phyloP scores from a whole-genome alignment of 2,113 vertebrate species.

The Struthio camelus region DNA sequence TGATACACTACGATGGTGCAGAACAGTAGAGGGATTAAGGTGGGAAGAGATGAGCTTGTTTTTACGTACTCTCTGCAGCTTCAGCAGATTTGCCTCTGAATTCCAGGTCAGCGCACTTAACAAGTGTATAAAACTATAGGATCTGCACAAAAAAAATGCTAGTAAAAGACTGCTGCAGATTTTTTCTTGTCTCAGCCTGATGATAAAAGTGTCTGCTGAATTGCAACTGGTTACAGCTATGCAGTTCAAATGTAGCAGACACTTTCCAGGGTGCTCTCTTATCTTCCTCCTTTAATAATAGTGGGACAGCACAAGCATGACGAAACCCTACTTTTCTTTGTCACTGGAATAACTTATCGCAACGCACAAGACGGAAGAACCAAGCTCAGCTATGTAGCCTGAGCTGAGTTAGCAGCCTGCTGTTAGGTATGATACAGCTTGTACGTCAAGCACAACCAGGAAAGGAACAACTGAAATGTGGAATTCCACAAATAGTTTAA shows the following conservation, averaged over 20 bases:
- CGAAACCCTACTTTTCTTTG: not conserved
- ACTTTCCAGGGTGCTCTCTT: not conserved
- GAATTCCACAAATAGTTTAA: conserved; percentile 28
- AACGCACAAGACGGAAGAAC: not conserved
- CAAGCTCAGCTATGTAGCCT: not conserved
- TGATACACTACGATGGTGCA: not conserved
- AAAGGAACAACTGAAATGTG: not conserved
- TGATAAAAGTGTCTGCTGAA: not conserved
- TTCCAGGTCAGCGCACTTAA: not conserved
- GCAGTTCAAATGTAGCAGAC: not conserved
- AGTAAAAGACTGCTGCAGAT: not conserved
- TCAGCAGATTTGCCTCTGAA: not conserved
- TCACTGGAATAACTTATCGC: not conserved
- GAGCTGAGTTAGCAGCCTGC: not conserved
- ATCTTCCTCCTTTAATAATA: not conserved
- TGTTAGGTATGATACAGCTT: not conserved
- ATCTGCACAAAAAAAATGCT: not conserved
- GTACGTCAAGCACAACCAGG: not conserved
- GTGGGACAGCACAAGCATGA: not conserved
- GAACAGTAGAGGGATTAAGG: not conserved
- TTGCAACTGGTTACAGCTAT: not conserved
- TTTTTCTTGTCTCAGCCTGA: not conserved
- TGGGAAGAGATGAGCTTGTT: not conserved
- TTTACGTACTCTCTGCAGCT: not conserved
- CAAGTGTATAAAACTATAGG: not conserved